Conservation (phyloP, 1,140 invertebrate species). For the Anadara kagoshimensis region DNA sequence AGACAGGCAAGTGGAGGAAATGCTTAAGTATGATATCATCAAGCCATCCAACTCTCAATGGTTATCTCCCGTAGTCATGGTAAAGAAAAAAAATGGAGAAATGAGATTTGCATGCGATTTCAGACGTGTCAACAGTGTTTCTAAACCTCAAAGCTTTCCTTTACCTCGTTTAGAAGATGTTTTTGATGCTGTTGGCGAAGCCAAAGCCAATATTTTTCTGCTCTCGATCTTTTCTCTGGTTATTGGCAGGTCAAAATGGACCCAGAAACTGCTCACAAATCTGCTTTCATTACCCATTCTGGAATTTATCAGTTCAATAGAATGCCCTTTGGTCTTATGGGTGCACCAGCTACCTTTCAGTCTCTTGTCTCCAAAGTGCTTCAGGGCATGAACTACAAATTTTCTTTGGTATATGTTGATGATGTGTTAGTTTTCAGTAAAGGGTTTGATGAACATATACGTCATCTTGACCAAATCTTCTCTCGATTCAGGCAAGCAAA, state of each 20-base stretch:
- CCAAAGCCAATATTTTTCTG: constrained; percentile 30
- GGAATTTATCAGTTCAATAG: too few species aligned
- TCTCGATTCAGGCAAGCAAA: constrained; percentile 33
- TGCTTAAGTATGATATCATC: constrained; percentile 30
- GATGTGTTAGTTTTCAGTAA: too few species aligned
- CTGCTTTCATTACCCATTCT: too few species aligned
- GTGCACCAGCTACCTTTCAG: too few species aligned
- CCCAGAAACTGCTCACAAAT: too few species aligned
- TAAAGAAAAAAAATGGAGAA: constrained; percentile 68
- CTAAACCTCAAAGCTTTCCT: constrained; percentile 8
- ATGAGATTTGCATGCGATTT: constrained; percentile 72
- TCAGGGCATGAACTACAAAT: too few species aligned
- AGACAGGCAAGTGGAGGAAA: constrained; percentile 18
- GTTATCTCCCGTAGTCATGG: constrained; percentile 73
- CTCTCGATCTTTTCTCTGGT: constrained; percentile 39
- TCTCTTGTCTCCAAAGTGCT: too few species aligned
- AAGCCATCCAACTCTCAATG: constrained; percentile 56
- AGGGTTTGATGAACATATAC: too few species aligned
- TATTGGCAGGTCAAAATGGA: constrained; percentile 47
- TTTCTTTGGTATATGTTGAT: too few species aligned
- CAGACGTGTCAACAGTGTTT: too few species aligned
- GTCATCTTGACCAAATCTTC: constrained; percentile 41
- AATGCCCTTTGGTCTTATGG: too few species aligned
- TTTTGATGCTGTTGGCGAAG: constrained; percentile 23
- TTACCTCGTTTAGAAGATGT: constrained; percentile 30